Percentiles rank a stretch among this genome's conserved stretches.
Evolutionary conservation across 1,140 invertebrate species (phyloP).

Genomic region (Pemphigus obesinymphae): DNA sequence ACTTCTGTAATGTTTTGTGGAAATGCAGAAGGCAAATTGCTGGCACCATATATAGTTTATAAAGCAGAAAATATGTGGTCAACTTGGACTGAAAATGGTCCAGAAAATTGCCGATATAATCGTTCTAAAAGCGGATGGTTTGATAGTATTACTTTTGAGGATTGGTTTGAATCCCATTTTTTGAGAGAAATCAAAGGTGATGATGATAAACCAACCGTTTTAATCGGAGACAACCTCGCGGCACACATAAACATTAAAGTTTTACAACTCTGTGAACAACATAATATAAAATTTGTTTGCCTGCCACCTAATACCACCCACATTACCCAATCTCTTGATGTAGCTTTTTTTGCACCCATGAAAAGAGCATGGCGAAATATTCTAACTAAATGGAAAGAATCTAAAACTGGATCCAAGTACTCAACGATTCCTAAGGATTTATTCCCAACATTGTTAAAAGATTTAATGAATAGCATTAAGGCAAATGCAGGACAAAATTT

Average conservation of each 20-base stretch:
- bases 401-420: background rate
- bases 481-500: constrained; percentile 41
- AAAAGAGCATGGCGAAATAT: constrained; percentile 51
- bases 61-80: constrained; percentile 49
- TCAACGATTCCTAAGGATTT: constrained; percentile 39
- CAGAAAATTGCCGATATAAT: constrained; percentile 48
- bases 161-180: constrained; percentile 21
- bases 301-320: constrained; percentile 52
- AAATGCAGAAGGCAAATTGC: constrained; percentile 39
- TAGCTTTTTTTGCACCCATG: constrained; percentile 51
- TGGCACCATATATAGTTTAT: constrained; percentile 50
- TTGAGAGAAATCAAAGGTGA: constrained; percentile 31
- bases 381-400: constrained; percentile 47
- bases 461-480: constrained; percentile 38
- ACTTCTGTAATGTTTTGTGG: constrained; percentile 45
- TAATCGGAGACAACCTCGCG: constrained; percentile 52
- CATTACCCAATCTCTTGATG: constrained; percentile 52
- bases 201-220: constrained; percentile 37
- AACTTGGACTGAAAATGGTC: constrained; percentile 49
- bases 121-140: constrained; percentile 49
- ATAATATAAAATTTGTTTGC: constrained; percentile 51
- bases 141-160: constrained; percentile 44
- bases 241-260: constrained; percentile 50
- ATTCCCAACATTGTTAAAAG: constrained; percentile 46
- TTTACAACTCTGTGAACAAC: constrained; percentile 48